Conservation (phyloP, 2,113 vertebrate species). For the Rhodinocichla rosea region DNA sequence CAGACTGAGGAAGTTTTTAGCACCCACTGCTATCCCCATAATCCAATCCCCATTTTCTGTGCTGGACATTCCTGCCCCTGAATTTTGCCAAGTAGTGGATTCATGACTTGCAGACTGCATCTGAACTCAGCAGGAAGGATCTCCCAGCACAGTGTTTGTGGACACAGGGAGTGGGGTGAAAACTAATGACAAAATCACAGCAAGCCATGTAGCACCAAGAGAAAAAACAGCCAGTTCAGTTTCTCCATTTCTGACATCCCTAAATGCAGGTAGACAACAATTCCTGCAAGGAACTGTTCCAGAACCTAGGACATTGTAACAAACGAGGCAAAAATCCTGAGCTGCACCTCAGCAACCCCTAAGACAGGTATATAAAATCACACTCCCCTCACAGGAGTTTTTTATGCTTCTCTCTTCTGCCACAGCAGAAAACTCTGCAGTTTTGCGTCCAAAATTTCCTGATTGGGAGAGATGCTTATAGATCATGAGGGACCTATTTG, state of each 20-base stretch:
- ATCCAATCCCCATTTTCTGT: neutral
- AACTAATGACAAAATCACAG: neutral
- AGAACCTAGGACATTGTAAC: neutral
- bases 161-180: neutral
- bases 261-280: neutral
- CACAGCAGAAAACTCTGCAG: neutral
- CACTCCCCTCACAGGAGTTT: neutral
- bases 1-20: neutral
- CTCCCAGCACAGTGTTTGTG: neutral
- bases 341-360: neutral
- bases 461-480: neutral
- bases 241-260: neutral
- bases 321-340: neutral
- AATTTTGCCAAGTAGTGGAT: neutral
- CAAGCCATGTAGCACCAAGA: neutral
- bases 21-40: no score
- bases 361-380: neutral
- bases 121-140: neutral
- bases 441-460: neutral
- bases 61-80: neutral
- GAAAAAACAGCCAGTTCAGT: neutral
- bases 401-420: neutral
- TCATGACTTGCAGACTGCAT: neutral
- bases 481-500: neutral
- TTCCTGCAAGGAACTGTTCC: neutral